Base-by-base conservation (phyloP, 2,797 vertebrate genomes). In the Orientallactaga sibirica region DNA sequence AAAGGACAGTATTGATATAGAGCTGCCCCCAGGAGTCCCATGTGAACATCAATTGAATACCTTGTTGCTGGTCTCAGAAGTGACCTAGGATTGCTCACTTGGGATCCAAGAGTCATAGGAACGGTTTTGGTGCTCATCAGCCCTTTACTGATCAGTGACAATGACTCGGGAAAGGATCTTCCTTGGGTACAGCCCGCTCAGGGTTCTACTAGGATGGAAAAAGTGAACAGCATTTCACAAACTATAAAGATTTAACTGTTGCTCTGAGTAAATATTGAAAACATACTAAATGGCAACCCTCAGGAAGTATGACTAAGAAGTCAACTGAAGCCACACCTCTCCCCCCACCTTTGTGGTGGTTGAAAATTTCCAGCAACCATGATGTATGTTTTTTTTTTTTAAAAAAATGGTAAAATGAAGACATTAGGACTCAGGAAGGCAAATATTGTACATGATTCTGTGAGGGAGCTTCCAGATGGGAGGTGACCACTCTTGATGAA, bases 291-390 rank as follows among this genome's bases (percentile, higher is more conserved):
- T 85, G 96, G 95, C 73, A 89, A 74, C 77, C 77, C 67, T 90
- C 96, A 93, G 96, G 96, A 97, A 96, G 92, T 93, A 29, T 94
- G 95, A 97, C 94, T 95, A 89, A 96, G 95, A 95, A 94, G 93
- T 92, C 74, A 89, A 4, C 14, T 19, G n/a, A n/a, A 0, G 8
- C 90, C 90, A 86, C 74, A 5, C 94, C 95, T 88, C 92, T 91
- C 76, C 22, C 22, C 78, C 90, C 83, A 96, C 93, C 90, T 96
- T 95, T 92, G 95, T 96, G 95, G 92, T 90, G 68, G 79, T 61
- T 93, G 88, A 96, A 84, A 95, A 80, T 95, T 96, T 95, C 91
- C 95, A 92, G 83, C 61, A 58, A 97, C 93, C 96, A 92, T 92
- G 80, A 76, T 74, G 18, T 64, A 74, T 90, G 33, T 37, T 37